Base-by-base conservation (phyloP, 30 jellyfish, hydroid and myxozoan species). In the Aurelia sp. region DNA sequence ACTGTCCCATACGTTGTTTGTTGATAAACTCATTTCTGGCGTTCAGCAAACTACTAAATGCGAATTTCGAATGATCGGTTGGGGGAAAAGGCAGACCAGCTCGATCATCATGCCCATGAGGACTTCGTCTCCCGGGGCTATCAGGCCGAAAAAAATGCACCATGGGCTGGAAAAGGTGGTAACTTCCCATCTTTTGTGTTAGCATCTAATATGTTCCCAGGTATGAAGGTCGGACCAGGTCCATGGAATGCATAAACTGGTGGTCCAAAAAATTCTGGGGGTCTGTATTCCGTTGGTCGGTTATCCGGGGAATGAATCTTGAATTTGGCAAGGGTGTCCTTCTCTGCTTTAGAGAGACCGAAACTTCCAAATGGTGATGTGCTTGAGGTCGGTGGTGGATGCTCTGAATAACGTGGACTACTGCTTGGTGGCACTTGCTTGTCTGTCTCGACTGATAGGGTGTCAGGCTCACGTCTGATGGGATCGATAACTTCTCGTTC, bases 131-230 rank as follows among this genome's bases (percentile, higher is more conserved):
- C 11, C 35, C 59, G 13, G 72, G 75, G 51, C 90, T 81, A 12
- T 55, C 76, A 53, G 33, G 83, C 64, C 81, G 82, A 65, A 55
- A 81, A n/a, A 78, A 76, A 15, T 17, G 87, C 44, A 21, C 78
- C 86, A 58, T 82, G 92, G 4, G 47, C 17, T 11, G 91, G 57
- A 35, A 66, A 70, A 20, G 62, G 64, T 8, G 70, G 78, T 1
- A 69, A 23, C 20, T 70, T 74, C 13, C 79, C 50, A 10, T 82
- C 85, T 13, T 67, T 69, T 6, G 88, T 18, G 19, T 48, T 50
- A 58, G 80, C 71, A 55, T 69, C 92, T 5, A 82, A 62, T 76
- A 82, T 69, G 79, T 30, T 69, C 18, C 92, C 92, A 11, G 92
- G 79, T 22, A 82, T 82, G 68, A 82, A 82, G 20, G 74, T 48